Percentiles rank a stretch among this genome's conserved stretches.
Evolutionary conservation across 2,113 vertebrate genomes (phyloP).

Genomic region (Cettia cetti): DNA sequence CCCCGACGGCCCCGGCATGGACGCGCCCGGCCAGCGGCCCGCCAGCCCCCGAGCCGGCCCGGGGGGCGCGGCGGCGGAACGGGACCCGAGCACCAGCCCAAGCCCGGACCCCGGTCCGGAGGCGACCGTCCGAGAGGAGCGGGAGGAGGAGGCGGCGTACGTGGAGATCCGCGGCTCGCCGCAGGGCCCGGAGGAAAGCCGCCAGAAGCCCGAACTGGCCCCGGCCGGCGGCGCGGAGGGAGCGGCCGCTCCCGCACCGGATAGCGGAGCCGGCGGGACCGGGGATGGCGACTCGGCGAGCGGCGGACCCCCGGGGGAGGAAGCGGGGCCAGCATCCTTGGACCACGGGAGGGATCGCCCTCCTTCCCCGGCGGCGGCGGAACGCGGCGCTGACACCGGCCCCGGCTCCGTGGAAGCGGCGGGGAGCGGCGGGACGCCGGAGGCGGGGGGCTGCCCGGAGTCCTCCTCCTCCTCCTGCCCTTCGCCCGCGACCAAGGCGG

Average conservation of each 20-base stretch:
- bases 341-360: neutral
- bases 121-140: neutral
- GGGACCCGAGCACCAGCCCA: neutral
- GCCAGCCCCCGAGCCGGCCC: neutral
- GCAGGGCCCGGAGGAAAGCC: neutral
- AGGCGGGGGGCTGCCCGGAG: neutral
- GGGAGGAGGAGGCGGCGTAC: neutral
- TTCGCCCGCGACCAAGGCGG: conserved; percentile 11
- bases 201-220: neutral
- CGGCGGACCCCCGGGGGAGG: neutral
- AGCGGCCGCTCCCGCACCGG: neutral
- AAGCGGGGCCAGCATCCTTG: neutral
- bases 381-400: neutral
- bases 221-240: neutral
- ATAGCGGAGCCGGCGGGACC: neutral
- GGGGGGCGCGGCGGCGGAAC: neutral
- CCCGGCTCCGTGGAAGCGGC: neutral
- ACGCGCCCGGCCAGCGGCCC: neutral
- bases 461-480: conserved; percentile 56
- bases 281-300: neutral
- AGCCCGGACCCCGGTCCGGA: neutral
- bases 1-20: conserved; percentile 18
- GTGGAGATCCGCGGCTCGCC: neutral
- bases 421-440: neutral
- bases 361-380: neutral